Percentiles rank a stretch among this genome's conserved stretches.
phyloP scores from a whole-genome alignment of 2,113 vertebrate genomes.

The Onychostruthus taczanowskii region DNA sequence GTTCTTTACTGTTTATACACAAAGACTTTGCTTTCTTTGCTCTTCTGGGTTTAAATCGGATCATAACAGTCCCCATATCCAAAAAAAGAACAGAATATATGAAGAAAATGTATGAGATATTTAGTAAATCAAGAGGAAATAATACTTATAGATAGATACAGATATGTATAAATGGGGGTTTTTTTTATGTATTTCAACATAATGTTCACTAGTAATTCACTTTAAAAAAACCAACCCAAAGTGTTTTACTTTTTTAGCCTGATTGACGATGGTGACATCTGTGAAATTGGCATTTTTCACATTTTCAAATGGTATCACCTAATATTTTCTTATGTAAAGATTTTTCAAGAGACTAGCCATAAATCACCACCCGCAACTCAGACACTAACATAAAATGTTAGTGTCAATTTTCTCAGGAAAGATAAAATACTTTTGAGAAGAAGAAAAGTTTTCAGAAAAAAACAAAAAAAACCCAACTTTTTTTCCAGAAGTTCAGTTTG shows the following conservation, averaged over 20 bases:
- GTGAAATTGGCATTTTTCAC: background rate
- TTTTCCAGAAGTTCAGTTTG: background rate
- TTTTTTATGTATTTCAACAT: background rate
- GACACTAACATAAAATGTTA: background rate
- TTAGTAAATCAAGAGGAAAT: background rate
- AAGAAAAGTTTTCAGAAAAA: background rate
- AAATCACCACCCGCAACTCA: background rate
- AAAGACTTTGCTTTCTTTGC: background rate
- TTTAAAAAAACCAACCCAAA: background rate
- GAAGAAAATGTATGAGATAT: background rate
- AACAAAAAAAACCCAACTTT: background rate
- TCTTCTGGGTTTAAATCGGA: background rate
- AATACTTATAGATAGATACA: background rate
- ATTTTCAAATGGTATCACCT: background rate
- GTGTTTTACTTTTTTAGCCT: background rate
- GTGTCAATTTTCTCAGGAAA: background rate
- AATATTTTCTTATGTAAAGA: background rate
- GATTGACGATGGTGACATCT: background rate
- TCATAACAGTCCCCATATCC: background rate
- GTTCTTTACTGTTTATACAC: background rate
- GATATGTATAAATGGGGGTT: background rate
- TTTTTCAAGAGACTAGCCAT: background rate
- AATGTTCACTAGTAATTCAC: background rate
- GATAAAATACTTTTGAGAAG: background rate
- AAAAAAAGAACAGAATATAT: background rate